These are phyloP conservation scores for Laspeyria flexula DNA, from an alignment of 2,888 invertebrate species.

Conservation along the genomic window DNA sequence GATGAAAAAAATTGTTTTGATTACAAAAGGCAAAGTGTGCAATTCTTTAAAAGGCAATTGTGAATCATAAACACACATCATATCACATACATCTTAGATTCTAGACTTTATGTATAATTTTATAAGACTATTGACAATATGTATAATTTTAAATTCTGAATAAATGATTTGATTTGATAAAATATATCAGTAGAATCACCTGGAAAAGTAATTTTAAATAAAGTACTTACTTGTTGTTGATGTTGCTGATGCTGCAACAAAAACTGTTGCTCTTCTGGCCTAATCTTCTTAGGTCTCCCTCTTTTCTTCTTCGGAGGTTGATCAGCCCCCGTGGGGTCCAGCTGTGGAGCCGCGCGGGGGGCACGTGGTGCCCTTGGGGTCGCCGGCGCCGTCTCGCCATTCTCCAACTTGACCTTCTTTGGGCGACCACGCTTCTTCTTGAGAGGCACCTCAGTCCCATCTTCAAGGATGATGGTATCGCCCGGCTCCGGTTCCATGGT, in stretches of 20 bases:
- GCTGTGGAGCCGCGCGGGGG: conserved; percentile 61
- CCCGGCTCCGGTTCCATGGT: conserved; percentile 84
- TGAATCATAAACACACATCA: no score
- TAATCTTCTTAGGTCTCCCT: conserved; percentile 94
- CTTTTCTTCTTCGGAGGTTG: conserved; percentile 93
- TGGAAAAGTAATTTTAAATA: no score
- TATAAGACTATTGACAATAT: no score
- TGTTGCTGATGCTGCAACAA: conserved; percentile 76
- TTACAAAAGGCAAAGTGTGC: no score
- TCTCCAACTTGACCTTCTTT: conserved; percentile 91
- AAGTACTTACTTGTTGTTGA: conserved; percentile 62
- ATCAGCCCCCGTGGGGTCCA: conserved; percentile 60
- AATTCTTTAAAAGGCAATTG: no score
- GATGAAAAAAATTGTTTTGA: no score
- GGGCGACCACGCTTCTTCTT: conserved; percentile 97
- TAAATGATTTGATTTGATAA: no score
- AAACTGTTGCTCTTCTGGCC: conserved; percentile 87
- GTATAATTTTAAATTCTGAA: no score
- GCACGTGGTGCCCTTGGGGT: conserved; percentile 77
- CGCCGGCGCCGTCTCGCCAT: conserved; percentile 88
- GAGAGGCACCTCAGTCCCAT: conserved; percentile 89
- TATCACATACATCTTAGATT: no score
- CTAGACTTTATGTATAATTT: no score
- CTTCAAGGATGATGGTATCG: conserved; percentile 85
- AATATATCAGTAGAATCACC: no score